A percentile compares a stretch with the other conserved stretches of the same genome.
These are phyloP conservation scores for Chlorocebus sabaeus DNA, from an alignment of 2,113 vertebrate genomes.

Conservation along the genomic window DNA sequence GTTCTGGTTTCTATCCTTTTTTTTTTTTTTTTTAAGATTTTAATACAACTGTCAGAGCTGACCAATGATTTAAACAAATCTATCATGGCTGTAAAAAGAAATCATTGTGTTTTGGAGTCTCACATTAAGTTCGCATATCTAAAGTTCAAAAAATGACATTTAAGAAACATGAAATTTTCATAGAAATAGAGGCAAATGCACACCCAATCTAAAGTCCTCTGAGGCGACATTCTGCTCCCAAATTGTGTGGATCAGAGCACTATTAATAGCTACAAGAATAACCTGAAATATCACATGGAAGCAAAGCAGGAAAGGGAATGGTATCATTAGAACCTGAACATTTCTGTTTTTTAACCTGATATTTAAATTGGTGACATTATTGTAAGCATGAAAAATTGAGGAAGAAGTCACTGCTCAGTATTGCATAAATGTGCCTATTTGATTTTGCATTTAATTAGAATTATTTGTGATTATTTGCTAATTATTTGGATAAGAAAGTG, in stretches of 20 bases:
- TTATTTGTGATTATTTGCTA: neutral
- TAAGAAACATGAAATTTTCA: conserved; percentile 44
- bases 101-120: neutral
- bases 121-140: conserved; percentile 4
- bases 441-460: conserved; percentile 26
- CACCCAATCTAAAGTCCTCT: conserved; percentile 6
- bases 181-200: neutral
- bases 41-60: conserved; percentile 73
- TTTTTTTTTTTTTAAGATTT: conserved; percentile 64
- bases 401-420: neutral
- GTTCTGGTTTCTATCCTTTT: conserved; percentile 83
- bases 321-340: neutral
- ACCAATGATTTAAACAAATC: conserved; percentile 58
- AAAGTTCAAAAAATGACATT: conserved; percentile 54
- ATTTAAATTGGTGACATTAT: conserved; percentile 39
- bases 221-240: conserved; percentile 13
- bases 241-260: neutral
- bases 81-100: conserved; percentile 46
- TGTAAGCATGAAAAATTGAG: neutral
- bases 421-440: neutral
- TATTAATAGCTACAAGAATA: neutral
- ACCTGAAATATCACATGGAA: neutral
- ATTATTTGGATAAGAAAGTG: neutral
- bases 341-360: conserved; percentile 7
- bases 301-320: neutral